Conservation (phyloP, 2,888 invertebrate species). For the Sminthurinus aureus region DNA sequence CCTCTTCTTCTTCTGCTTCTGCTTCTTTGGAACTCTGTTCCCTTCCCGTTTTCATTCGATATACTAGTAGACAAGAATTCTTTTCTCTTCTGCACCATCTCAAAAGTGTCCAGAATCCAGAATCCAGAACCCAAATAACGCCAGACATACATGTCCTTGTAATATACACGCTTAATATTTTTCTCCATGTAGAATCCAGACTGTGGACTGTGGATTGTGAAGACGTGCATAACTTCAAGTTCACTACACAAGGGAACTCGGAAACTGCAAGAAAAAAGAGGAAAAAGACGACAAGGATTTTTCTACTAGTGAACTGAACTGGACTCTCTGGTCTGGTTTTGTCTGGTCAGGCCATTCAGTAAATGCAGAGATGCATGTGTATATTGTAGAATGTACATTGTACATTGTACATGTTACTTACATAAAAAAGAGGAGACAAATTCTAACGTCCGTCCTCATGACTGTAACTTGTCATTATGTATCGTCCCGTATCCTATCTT, state of each 20-base stretch:
- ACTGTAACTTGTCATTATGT: conserved; percentile 20
- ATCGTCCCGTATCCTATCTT: background rate
- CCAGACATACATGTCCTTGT: background rate
- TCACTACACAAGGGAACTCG: background rate
- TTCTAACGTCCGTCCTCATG: conserved; percentile 2
- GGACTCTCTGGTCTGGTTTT: background rate
- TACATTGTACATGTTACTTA: background rate
- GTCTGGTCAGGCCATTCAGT: background rate
- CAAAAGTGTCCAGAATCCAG: background rate
- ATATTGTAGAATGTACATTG: background rate
- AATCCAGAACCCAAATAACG: background rate
- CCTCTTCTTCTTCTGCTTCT: conserved; percentile 17
- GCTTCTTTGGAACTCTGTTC: background rate
- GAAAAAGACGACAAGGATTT: no score
- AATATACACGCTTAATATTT: background rate
- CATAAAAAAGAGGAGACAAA: background rate
- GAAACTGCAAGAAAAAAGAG: no score
- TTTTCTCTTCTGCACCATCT: background rate
- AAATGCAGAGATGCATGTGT: background rate
- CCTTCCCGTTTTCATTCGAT: background rate
- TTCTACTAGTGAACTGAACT: background rate
- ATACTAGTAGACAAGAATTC: background rate
- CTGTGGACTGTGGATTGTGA: background rate
- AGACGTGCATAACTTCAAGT: background rate
- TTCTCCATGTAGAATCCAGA: background rate